These are phyloP conservation scores for Tetrapedia diversipes DNA, from an alignment of 2,888 invertebrate species.

Conservation along the genomic window DNA sequence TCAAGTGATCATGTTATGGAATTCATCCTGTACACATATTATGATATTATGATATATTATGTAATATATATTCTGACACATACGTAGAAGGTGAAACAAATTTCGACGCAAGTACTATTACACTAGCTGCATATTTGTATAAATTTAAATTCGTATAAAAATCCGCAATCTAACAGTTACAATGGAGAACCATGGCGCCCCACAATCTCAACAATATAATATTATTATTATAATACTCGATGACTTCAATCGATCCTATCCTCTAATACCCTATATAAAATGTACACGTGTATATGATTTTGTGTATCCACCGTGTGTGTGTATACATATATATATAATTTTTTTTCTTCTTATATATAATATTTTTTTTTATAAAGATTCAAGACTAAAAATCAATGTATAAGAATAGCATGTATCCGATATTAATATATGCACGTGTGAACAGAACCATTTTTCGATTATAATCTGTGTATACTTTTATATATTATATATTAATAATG, in stretches of 20 bases:
- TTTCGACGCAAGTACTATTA: too few species aligned
- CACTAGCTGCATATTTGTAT: too few species aligned
- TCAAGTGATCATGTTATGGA: too few species aligned
- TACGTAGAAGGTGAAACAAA: too few species aligned
- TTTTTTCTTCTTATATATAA: conserved; percentile 28
- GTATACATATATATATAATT: conserved; percentile 28
- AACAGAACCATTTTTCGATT: conserved; percentile 47
- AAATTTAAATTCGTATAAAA: too few species aligned
- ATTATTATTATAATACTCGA: conserved; percentile 38
- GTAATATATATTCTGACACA: too few species aligned
- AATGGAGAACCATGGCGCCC: too few species aligned
- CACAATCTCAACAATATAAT: too few species aligned
- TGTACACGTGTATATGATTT: conserved; percentile 27
- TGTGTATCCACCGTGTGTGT: conserved; percentile 8
- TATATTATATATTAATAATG: conserved; percentile 11
- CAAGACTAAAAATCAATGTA: conserved; percentile 57
- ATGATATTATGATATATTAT: too few species aligned
- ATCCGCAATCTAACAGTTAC: too few species aligned
- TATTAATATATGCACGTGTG: conserved; percentile 43
- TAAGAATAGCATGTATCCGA: conserved; percentile 54
- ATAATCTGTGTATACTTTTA: conserved; percentile 20
- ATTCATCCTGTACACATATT: too few species aligned
- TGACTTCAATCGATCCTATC: conserved; percentile 30
- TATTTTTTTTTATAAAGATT: conserved; percentile 49
- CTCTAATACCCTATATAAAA: conserved; percentile 23